phyloP scores from a whole-genome alignment of 2,888 invertebrate species.

The Peribatodes rhomboidaria region DNA sequence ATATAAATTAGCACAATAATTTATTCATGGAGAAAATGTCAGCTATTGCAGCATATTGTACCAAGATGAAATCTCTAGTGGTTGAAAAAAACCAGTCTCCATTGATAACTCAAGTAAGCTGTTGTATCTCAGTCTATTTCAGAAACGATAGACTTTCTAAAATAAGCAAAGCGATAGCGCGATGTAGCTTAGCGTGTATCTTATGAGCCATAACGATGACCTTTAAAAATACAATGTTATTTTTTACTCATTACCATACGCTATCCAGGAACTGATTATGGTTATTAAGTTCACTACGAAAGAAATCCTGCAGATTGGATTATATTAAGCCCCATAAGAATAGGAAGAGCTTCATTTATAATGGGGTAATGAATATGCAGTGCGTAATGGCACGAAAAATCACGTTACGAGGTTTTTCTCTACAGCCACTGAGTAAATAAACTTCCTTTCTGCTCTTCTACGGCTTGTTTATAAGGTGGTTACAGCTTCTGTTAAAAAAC shows the following conservation, averaged over 20 bases:
- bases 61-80: conserved; percentile 17
- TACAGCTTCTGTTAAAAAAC: conserved; percentile 20
- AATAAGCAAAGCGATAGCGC: background rate
- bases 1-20: conserved; percentile 30
- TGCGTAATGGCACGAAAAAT: conserved; percentile 45
- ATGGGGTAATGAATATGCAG: conserved; percentile 48
- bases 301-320: conserved; percentile 51
- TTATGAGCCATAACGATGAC: conserved; percentile 67
- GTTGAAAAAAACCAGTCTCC: conserved; percentile 2
- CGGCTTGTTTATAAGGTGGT: conserved; percentile 11
- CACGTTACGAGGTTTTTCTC: conserved; percentile 29
- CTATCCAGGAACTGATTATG: conserved; percentile 54
- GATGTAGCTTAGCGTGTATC: conserved; percentile 57
- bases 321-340: conserved; percentile 47
- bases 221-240: conserved; percentile 61
- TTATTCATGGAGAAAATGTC: conserved; percentile 30
- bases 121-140: conserved; percentile 51
- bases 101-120: conserved; percentile 23
- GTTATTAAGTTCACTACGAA: conserved; percentile 47
- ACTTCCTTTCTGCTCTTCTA: conserved; percentile 25
- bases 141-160: conserved; percentile 28
- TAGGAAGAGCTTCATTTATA: conserved; percentile 41
- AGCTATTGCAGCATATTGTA: conserved; percentile 25
- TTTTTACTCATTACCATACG: conserved; percentile 58
- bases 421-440: conserved; percentile 27